A percentile compares a stretch with the other conserved stretches of the same genome.
Conservation (phyloP, 2,113 vertebrate species). For the Cricetomys ansorgei region DNA sequence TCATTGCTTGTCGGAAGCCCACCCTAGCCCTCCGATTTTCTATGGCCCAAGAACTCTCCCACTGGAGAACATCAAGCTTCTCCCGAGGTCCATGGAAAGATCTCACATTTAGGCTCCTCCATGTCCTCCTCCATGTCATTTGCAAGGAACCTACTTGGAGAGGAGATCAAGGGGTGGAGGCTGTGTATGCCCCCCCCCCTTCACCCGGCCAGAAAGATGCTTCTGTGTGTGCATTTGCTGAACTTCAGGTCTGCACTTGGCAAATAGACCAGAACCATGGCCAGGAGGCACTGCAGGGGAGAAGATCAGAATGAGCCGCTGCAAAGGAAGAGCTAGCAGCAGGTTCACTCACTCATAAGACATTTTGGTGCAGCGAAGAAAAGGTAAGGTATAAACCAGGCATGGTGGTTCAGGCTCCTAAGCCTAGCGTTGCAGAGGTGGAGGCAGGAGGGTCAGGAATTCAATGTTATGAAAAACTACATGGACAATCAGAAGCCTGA, state of each 20-base stretch:
- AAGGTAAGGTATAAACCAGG: background rate
- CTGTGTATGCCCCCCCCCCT: background rate
- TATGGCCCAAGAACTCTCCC: conserved; percentile 72
- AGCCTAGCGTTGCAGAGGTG: background rate
- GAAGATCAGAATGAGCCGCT: background rate
- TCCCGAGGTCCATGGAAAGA: conserved; percentile 83
- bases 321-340: background rate
- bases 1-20: conserved; percentile 80
- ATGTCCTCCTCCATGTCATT: conserved; percentile 86
- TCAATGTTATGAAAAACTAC: background rate
- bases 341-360: background rate
- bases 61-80: conserved; percentile 61
- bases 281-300: conserved; percentile 81
- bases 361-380: background rate
- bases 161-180: background rate
- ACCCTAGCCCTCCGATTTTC: conserved; percentile 82
- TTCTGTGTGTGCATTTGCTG: conserved; percentile 78
- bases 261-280: conserved; percentile 82
- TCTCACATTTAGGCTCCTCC: conserved; percentile 83
- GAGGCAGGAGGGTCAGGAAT: background rate
- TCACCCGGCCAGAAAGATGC: conserved; percentile 81
- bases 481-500: background rate
- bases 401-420: background rate
- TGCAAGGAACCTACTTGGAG: conserved; percentile 79
- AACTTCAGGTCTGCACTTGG: conserved; percentile 60